These are phyloP conservation scores for Fulmarus glacialis DNA, from an alignment of 2,113 vertebrate species.

Conservation along the genomic window DNA sequence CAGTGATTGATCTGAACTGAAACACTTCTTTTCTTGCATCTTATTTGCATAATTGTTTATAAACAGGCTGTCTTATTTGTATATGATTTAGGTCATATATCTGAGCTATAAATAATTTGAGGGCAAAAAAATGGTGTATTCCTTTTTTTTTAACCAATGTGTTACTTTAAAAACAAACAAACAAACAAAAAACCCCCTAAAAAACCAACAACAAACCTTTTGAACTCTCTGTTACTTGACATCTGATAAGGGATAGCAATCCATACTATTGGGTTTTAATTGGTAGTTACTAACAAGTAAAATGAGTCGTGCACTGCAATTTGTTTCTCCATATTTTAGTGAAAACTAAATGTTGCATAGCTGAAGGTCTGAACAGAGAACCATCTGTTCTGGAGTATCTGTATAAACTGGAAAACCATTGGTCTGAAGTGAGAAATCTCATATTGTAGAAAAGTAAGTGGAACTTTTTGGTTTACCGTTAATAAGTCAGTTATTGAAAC, in stretches of 20 bases:
- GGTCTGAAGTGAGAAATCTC: neutral
- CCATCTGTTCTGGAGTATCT: neutral
- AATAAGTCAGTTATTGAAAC: neutral
- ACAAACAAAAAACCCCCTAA: neutral
- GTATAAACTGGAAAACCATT: neutral
- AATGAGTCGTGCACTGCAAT: neutral
- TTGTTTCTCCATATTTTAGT: neutral
- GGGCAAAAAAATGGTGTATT: neutral
- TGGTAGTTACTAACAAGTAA: neutral
- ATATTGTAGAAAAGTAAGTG: neutral
- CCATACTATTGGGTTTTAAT: neutral
- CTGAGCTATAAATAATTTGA: neutral
- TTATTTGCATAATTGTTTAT: conserved; percentile 40
- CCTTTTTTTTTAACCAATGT: neutral
- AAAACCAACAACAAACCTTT: neutral
- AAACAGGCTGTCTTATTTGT: conserved; percentile 35
- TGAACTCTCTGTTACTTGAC: neutral
- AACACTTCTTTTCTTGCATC: conserved; percentile 47
- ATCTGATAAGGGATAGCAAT: neutral
- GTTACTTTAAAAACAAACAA: neutral
- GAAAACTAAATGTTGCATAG: neutral
- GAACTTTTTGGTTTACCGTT: neutral
- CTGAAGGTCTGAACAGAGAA: neutral
- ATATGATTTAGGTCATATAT: neutral
- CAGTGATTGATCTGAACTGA: conserved; percentile 41